These are phyloP conservation scores for Pachyseris speciosa DNA, from an alignment of 64 coral and sea anemone genomes.

Conservation along the genomic window DNA sequence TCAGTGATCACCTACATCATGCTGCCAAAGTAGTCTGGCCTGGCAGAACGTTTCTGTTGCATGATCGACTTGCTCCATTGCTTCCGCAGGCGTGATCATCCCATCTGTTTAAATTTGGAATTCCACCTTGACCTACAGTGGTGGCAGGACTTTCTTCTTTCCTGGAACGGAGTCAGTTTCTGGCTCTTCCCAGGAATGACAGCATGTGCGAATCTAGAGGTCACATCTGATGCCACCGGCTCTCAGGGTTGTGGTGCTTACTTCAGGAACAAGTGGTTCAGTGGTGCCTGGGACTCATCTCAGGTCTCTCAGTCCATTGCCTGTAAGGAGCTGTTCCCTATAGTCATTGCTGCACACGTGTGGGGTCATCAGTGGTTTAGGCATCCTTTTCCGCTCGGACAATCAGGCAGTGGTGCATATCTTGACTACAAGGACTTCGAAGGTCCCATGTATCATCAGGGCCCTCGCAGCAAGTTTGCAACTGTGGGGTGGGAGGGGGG, in stretches of 20 bases:
- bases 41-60: not conserved
- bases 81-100: not conserved
- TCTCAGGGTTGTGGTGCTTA: not conserved
- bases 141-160: not conserved
- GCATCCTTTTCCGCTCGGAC: not conserved
- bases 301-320: not conserved
- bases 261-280: not conserved
- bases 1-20: constrained; percentile 7
- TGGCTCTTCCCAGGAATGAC: not conserved
- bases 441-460: too few relatives aligned
- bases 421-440: too few relatives aligned
- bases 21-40: constrained; percentile 18
- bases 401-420: too few relatives aligned
- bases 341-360: not conserved
- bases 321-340: not conserved
- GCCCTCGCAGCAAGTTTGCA: too few relatives aligned
- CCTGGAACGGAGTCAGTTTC: not conserved
- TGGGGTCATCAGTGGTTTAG: not conserved
- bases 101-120: not conserved
- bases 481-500: too few relatives aligned
- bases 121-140: not conserved
- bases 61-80: not conserved
- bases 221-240: not conserved
- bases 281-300: not conserved
- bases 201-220: not conserved